A percentile compares a stretch with the other conserved stretches of the same genome.
phyloP scores from a whole-genome alignment of 2,888 invertebrate species.

The Sphaerophoria taeniata region DNA sequence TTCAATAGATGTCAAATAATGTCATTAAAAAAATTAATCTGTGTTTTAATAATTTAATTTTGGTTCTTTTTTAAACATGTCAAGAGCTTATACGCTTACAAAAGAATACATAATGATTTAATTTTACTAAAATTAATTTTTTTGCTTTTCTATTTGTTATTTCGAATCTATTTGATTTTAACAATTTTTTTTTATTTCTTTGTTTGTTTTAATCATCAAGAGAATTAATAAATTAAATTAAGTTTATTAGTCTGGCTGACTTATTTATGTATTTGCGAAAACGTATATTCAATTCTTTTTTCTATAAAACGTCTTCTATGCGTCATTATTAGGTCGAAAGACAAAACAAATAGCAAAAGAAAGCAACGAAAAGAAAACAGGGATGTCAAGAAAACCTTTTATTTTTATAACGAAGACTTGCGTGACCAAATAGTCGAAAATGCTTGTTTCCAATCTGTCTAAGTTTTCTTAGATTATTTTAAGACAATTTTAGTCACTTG shows the following conservation, averaged over 20 bases:
- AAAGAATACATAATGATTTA: no score
- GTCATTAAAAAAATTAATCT: conserved; percentile 62
- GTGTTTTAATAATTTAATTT: conserved; percentile 52
- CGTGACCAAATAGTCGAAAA: conserved; percentile 38
- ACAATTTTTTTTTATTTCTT: background rate
- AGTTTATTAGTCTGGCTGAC: conserved; percentile 23
- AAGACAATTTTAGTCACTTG: conserved; percentile 50
- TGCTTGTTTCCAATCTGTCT: conserved; percentile 68
- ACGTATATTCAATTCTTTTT: background rate
- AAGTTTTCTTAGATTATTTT: conserved; percentile 63
- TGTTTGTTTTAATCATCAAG: background rate
- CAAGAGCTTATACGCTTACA: no score
- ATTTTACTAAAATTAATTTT: background rate
- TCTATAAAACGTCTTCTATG: conserved; percentile 5
- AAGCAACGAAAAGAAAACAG: background rate
- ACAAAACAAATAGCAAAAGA: background rate
- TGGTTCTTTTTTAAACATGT: conserved; percentile 4
- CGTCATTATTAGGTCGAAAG: conserved; percentile 31
- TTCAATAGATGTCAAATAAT: conserved; percentile 69
- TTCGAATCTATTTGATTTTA: background rate
- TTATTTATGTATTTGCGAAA: conserved; percentile 12
- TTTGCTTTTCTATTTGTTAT: conserved; percentile 34
- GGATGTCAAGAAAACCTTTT: conserved; percentile 49
- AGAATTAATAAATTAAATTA: background rate
- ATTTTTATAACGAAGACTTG: conserved; percentile 39